Percentiles rank a stretch among this genome's conserved stretches.
phyloP scores from a whole-genome alignment of 2,797 vertebrate species.

The Carapus acus region DNA sequence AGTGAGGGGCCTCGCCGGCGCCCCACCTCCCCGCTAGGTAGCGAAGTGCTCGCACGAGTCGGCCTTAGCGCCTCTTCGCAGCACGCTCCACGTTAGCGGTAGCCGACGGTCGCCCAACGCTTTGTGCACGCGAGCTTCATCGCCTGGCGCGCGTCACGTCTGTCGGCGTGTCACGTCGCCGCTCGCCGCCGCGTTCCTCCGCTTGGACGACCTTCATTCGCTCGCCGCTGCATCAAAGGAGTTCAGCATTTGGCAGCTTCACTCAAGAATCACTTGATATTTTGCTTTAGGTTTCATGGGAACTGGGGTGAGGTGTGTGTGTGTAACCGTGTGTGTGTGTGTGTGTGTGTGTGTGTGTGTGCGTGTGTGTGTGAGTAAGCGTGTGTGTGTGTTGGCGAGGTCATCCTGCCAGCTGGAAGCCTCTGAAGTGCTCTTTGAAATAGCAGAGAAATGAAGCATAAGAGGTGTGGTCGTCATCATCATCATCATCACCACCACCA shows the following conservation, averaged over 20 bases:
- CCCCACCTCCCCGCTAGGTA: slow-evolving; percentile 40
- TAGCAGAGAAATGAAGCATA: slow-evolving; percentile 44
- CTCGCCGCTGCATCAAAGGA: slow-evolving; percentile 18
- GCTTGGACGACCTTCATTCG: slow-evolving; percentile 19
- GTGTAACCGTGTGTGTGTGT: too few relatives aligned
- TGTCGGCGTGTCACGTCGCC: slow-evolving; percentile 30
- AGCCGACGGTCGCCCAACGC: slow-evolving; percentile 22
- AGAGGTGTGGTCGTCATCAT: slow-evolving; percentile 63
- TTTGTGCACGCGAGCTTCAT: slow-evolving; percentile 21
- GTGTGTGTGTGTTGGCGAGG: too few relatives aligned
- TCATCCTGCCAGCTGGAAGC: slow-evolving; percentile 48
- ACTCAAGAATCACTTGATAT: slow-evolving; percentile 38
- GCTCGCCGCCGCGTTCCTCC: slow-evolving; percentile 11
- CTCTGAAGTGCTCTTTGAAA: slow-evolving; percentile 36
- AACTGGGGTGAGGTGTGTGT: slow-evolving; percentile 14
- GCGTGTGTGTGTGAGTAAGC: too few relatives aligned
- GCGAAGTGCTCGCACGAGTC: slow-evolving; percentile 39
- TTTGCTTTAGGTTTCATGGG: slow-evolving; percentile 48
- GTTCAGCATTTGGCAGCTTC: slow-evolving; percentile 31
- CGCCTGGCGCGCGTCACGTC: slow-evolving; percentile 15
- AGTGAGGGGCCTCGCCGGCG: slow-evolving; percentile 36
- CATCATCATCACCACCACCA: slow-evolving; percentile 27
- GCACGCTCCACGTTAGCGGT: slow-evolving; percentile 37
- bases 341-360: too few relatives aligned
- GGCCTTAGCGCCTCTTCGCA: slow-evolving; percentile 33